Conservation (phyloP, 2,113 vertebrate species). For the Chaetops frenatus region DNA sequence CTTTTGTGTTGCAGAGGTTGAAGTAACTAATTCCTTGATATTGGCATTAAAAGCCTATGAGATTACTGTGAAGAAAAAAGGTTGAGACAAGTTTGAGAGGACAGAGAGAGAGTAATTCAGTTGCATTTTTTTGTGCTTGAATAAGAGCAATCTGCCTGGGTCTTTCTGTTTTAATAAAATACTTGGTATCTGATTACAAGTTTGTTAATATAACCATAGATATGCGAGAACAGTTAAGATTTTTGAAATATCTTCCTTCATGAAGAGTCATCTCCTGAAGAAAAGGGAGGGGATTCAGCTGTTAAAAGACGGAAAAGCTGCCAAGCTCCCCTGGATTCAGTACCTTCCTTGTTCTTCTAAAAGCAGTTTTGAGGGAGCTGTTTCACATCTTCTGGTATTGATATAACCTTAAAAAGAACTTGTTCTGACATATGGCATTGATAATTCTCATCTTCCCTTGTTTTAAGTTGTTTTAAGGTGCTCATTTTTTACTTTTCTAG, state of each 20-base stretch:
- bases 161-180: neutral
- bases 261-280: neutral
- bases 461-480: neutral
- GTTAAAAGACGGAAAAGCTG: neutral
- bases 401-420: conserved; percentile 12
- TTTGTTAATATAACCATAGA: neutral
- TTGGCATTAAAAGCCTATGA: neutral
- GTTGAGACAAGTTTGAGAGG: neutral
- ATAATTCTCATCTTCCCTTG: neutral
- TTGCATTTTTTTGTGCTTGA: neutral
- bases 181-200: neutral
- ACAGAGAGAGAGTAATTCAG: neutral
- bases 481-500: neutral
- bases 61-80: neutral
- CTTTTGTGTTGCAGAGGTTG: neutral
- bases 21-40: neutral
- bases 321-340: neutral
- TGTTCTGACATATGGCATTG: conserved; percentile 6
- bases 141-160: neutral
- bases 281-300: neutral
- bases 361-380: neutral
- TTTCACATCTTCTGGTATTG: conserved; percentile 26
- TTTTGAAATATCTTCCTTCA: neutral
- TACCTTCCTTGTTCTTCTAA: neutral
- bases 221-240: neutral